Percentiles rank a stretch among this genome's conserved stretches.
Evolutionary conservation across 2,113 vertebrate genomes (phyloP).

Genomic region (Callospermophilus lateralis): DNA sequence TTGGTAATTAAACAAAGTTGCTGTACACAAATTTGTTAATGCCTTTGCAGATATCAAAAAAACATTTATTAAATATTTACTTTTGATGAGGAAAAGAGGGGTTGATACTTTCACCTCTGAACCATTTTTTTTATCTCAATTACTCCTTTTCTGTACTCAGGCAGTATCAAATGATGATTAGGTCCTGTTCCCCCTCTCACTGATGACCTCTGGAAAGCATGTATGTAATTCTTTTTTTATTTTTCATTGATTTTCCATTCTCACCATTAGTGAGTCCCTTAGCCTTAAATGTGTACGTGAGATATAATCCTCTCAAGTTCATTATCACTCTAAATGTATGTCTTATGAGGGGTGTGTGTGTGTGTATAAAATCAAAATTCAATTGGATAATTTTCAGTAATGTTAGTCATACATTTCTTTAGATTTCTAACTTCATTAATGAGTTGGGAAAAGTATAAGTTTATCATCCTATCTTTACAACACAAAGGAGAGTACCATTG

Average conservation of each 20-base stretch:
- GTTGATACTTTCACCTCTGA: background rate
- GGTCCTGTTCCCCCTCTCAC: background rate
- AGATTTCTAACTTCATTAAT: conserved; percentile 14
- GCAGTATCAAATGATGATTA: background rate
- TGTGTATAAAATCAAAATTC: background rate
- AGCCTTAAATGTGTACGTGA: conserved; percentile 38
- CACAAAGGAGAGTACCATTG: background rate
- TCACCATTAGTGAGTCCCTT: background rate
- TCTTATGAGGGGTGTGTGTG: background rate
- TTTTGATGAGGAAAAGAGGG: background rate
- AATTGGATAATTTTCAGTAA: conserved; percentile 38
- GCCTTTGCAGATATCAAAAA: background rate
- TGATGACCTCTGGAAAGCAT: background rate
- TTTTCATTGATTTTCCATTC: conserved; percentile 52
- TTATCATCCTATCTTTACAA: background rate
- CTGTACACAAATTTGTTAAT: background rate
- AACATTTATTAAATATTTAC: background rate
- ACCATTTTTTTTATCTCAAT: background rate
- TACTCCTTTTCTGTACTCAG: background rate
- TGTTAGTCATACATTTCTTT: conserved; percentile 2
- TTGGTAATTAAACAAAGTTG: background rate
- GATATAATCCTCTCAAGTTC: conserved; percentile 1
- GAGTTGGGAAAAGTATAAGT: conserved; percentile 1
- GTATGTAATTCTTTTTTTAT: background rate
- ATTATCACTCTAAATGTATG: background rate